Evolutionary conservation across 37 sponge, comb jelly and placozoan genomes (phyloP).

Genomic region (Sycon ciliatum): DNA sequence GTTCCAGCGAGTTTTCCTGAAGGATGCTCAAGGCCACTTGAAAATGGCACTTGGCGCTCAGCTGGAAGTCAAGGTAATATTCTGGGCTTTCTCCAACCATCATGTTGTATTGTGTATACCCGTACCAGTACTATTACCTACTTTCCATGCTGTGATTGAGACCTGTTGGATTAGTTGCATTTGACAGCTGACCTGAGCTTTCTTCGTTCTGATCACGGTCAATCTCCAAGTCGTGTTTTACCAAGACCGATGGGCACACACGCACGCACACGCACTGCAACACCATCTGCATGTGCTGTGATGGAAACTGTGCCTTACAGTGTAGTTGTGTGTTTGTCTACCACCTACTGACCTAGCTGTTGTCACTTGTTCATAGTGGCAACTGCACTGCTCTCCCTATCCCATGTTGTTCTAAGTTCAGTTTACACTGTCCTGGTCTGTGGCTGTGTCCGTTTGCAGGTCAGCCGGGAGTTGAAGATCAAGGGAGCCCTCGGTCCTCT

Average conservation of each 20-base stretch:
- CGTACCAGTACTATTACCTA: too few species aligned
- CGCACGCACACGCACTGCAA: not conserved
- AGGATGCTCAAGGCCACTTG: slow-evolving; percentile 72
- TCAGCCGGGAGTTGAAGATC: slow-evolving; percentile 76
- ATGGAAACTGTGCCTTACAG: not conserved
- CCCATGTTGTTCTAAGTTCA: slow-evolving; percentile 2
- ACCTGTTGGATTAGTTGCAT: too few species aligned
- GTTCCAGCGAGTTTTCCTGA: slow-evolving; percentile 88
- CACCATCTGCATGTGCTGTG: not conserved
- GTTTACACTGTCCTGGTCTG: too few species aligned
- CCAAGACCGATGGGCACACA: not conserved
- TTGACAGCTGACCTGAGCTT: too few species aligned
- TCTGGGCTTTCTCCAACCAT: too few species aligned
- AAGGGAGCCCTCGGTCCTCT: slow-evolving; percentile 85
- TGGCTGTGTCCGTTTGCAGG: too few species aligned
- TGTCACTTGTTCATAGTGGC: too few species aligned
- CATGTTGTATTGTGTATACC: too few species aligned
- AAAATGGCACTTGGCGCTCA: slow-evolving; percentile 89
- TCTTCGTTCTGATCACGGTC: not conserved
- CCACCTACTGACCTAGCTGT: too few species aligned
- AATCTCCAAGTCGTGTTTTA: not conserved
- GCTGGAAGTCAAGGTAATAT: slow-evolving; percentile 81
- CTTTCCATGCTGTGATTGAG: too few species aligned
- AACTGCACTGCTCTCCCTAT: not conserved
- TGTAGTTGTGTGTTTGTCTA: too few species aligned